These are phyloP conservation scores for Falco concolor DNA, from an alignment of 2,797 vertebrate genomes.

Conservation along the genomic window DNA sequence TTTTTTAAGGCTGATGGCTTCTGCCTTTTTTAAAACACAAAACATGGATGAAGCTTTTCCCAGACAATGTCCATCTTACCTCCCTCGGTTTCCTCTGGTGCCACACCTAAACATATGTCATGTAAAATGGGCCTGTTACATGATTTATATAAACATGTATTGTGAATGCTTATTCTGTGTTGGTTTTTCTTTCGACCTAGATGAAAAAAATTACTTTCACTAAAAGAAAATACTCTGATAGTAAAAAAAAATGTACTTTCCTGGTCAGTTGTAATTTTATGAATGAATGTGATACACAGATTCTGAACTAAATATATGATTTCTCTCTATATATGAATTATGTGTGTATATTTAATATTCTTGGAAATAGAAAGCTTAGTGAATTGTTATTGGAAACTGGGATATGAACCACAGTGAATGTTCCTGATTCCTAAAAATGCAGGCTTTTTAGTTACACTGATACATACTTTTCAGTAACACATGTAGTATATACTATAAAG, in stretches of 20 bases:
- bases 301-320: neutral
- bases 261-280: neutral
- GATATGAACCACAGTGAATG: neutral
- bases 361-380: neutral
- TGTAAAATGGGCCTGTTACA: neutral
- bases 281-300: neutral
- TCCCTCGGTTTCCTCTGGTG: neutral
- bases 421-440: neutral
- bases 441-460: neutral
- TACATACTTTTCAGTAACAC: neutral
- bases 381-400: neutral
- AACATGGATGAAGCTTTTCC: neutral
- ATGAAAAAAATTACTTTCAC: neutral
- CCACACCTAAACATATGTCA: neutral
- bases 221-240: neutral
- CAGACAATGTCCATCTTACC: neutral
- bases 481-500: neutral
- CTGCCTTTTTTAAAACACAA: neutral
- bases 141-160: neutral
- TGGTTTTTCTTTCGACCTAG: neutral
- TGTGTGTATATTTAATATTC: neutral
- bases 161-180: neutral
- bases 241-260: neutral
- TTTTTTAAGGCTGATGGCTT: neutral
- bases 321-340: neutral